phyloP scores from a whole-genome alignment of 2,888 invertebrate genomes.

The Dynastes tityus region DNA sequence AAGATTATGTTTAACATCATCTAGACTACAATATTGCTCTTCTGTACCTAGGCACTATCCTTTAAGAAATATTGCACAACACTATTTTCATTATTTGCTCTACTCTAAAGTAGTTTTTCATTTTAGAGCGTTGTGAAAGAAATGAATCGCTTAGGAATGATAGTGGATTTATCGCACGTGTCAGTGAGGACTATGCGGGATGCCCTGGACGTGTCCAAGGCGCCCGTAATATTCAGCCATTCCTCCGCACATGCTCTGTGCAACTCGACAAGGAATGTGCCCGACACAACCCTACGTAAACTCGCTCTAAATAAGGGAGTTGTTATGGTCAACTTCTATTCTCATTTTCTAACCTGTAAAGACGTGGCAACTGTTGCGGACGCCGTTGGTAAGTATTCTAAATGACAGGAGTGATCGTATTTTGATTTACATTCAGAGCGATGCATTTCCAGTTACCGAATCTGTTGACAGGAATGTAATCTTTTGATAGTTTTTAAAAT shows the following conservation, averaged over 20 bases:
- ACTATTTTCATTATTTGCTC: background rate
- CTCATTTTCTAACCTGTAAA: conserved; percentile 83
- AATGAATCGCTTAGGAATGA: conserved; percentile 92
- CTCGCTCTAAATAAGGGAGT: conserved; percentile 86
- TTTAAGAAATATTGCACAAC: too few relatives aligned
- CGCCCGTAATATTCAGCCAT: conserved; percentile 91
- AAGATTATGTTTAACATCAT: too few relatives aligned
- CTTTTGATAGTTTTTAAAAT: too few relatives aligned
- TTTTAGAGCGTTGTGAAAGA: conserved; percentile 84
- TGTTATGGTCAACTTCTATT: conserved; percentile 91
- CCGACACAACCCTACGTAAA: conserved; percentile 81
- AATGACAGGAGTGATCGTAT: conserved; percentile 7
- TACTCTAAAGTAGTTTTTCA: background rate
- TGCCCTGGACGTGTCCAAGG: conserved; percentile 82
- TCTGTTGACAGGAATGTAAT: too few relatives aligned
- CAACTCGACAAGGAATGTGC: conserved; percentile 87
- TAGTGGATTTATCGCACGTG: conserved; percentile 89
- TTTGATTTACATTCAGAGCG: background rate
- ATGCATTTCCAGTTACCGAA: background rate
- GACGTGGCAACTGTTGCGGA: conserved; percentile 84
- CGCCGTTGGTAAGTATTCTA: conserved; percentile 80
- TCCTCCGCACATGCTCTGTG: conserved; percentile 87
- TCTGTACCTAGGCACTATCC: too few relatives aligned
- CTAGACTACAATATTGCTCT: too few relatives aligned
- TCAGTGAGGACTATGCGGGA: conserved; percentile 87